phyloP scores from a whole-genome alignment of 1,140 invertebrate genomes.

The Battus philenor region DNA sequence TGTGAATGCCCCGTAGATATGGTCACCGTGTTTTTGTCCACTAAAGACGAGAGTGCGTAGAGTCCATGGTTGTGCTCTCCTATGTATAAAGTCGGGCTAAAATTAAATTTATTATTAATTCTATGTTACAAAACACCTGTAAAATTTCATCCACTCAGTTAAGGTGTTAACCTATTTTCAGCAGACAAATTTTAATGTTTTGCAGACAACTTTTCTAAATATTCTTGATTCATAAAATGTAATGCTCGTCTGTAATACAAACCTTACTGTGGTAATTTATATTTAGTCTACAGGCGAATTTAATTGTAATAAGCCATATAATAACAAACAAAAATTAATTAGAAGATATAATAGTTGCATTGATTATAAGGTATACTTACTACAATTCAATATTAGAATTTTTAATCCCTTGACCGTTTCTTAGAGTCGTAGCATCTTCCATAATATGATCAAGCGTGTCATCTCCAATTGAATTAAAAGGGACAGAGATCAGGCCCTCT shows the following conservation, averaged over 20 bases:
- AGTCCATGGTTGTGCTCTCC: constrained; percentile 92
- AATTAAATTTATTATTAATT: constrained; percentile 39
- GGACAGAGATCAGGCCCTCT: constrained; percentile 88
- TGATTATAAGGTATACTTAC: constrained; percentile 77
- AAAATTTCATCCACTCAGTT: too few relatives aligned
- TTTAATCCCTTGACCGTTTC: constrained; percentile 77
- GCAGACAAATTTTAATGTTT: too few relatives aligned
- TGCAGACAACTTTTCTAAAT: too few relatives aligned
- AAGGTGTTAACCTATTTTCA: too few relatives aligned
- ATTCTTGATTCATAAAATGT: too few relatives aligned
- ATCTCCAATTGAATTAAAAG: constrained; percentile 93
- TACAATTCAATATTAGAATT: constrained; percentile 83
- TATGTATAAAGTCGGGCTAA: constrained; percentile 94
- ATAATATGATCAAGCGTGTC: constrained; percentile 87
- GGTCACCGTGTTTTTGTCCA: constrained; percentile 88
- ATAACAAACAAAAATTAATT: too few relatives aligned
- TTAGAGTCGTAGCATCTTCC: constrained; percentile 78
- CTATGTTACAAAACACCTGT: not conserved
- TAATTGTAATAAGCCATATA: too few relatives aligned
- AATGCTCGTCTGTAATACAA: too few relatives aligned
- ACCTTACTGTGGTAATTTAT: too few relatives aligned
- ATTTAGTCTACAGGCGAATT: too few relatives aligned
- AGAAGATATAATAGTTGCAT: too few relatives aligned
- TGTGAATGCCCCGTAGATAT: constrained; percentile 80
- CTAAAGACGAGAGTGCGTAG: constrained; percentile 93